These are phyloP conservation scores for Triplophysa siluroides DNA, from an alignment of 2,113 vertebrate species.

Conservation along the genomic window DNA sequence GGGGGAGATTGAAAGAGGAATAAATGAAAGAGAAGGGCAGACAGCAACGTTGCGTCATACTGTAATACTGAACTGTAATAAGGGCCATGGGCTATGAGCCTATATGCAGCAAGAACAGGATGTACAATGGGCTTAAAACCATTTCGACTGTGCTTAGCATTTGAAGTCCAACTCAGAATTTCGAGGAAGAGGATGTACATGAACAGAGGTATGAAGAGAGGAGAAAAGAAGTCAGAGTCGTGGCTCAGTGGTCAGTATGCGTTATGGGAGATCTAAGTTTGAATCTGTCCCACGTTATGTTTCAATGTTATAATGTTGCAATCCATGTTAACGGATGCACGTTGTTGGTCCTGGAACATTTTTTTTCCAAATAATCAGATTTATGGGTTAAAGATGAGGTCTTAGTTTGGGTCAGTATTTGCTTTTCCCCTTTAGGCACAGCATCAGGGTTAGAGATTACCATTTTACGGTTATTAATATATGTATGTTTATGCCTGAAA, in stretches of 20 bases:
- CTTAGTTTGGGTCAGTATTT: no score
- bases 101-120: not conserved
- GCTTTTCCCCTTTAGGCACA: no score
- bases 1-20: conserved; percentile 33
- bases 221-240: not conserved
- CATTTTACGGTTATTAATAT: no score
- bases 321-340: not conserved
- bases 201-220: not conserved
- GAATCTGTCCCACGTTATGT: not conserved
- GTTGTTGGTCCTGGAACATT: not conserved
- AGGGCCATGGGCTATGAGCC: not conserved
- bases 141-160: not conserved
- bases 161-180: not conserved
- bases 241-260: not conserved
- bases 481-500: no score
- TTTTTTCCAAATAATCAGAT: not conserved
- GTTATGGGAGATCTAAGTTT: not conserved
- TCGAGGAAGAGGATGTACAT: not conserved
- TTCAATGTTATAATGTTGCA: not conserved
- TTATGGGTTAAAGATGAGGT: not conserved
- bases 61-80: conserved; percentile 40
- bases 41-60: conserved; percentile 23
- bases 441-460: no score
- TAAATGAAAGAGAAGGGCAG: conserved; percentile 41
- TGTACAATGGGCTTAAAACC: not conserved